phyloP scores from a whole-genome alignment of 2,797 vertebrate genomes.

The Paedocypris micromegethes region DNA sequence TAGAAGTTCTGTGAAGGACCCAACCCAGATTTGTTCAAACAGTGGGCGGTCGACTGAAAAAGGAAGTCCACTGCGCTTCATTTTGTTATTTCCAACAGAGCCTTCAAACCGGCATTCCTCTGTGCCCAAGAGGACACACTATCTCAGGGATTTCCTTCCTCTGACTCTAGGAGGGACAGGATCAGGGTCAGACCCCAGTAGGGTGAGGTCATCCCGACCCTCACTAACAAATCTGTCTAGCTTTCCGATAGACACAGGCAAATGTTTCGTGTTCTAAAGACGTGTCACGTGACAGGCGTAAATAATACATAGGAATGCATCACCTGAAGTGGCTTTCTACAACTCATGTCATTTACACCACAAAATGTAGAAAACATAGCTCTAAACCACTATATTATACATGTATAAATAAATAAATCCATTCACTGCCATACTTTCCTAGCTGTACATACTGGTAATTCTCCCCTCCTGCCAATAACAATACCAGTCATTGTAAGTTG shows the following conservation, averaged over 20 bases:
- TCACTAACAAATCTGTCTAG: constrained; percentile 6
- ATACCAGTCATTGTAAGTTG: constrained; percentile 24
- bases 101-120: constrained; percentile 49
- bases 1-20: background rate
- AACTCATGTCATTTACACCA: no score
- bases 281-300: no score
- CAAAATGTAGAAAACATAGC: no score
- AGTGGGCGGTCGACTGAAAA: constrained; percentile 19
- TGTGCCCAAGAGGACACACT: constrained; percentile 51
- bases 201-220: constrained; percentile 32
- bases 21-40: constrained; percentile 4
- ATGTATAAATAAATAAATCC: no score
- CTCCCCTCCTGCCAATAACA: background rate
- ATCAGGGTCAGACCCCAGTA: constrained; percentile 27
- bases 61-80: constrained; percentile 32
- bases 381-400: no score
- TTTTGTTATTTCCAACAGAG: constrained; percentile 43
- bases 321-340: no score
- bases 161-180: constrained; percentile 30
- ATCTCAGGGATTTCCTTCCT: constrained; percentile 54
- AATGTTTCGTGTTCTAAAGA: no score
- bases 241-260: no score
- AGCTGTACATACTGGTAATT: no score
- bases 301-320: no score
- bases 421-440: no score